phyloP scores from a whole-genome alignment of 64 coral and sea anemone species.

The Catalaphyllia jardinei region DNA sequence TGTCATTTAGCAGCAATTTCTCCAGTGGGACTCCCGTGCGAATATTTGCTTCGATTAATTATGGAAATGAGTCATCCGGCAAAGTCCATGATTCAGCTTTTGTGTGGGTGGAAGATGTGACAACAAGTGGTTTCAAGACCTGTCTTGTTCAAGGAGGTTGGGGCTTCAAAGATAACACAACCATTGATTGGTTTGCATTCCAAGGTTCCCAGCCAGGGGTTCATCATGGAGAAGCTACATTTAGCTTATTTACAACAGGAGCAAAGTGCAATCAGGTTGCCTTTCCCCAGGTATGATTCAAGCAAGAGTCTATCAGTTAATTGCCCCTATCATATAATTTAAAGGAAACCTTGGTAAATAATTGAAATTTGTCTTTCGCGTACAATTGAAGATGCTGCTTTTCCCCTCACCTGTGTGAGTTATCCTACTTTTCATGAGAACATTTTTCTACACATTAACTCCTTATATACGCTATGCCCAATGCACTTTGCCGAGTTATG shows the following conservation, averaged over 20 bases:
- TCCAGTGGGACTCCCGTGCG: not conserved
- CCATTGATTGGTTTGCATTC: slow-evolving; percentile 36
- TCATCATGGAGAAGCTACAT: not conserved
- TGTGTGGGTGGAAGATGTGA: slow-evolving; percentile 9
- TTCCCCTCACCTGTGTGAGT: too few species aligned
- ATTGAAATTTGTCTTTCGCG: too few species aligned
- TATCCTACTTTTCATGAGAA: too few species aligned
- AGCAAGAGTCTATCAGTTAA: too few species aligned
- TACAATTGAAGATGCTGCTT: too few species aligned
- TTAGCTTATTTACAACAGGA: not conserved
- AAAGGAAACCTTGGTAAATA: too few species aligned
- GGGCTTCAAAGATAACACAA: not conserved
- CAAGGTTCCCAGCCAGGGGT: slow-evolving; percentile 17
- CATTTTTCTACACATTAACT: too few species aligned
- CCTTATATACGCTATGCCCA: too few species aligned
- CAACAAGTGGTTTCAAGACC: not conserved
- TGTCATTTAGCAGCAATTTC: slow-evolving; percentile 7
- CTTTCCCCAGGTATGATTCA: not conserved
- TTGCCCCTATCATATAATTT: too few species aligned
- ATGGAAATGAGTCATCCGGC: not conserved
- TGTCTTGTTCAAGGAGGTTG: not conserved
- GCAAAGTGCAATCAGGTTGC: not conserved
- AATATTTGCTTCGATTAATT: slow-evolving; percentile 3
- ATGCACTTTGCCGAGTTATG: too few species aligned
- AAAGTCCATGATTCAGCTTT: not conserved